Base-by-base conservation (phyloP, 2,797 vertebrate species). In the Staurois parvus region DNA sequence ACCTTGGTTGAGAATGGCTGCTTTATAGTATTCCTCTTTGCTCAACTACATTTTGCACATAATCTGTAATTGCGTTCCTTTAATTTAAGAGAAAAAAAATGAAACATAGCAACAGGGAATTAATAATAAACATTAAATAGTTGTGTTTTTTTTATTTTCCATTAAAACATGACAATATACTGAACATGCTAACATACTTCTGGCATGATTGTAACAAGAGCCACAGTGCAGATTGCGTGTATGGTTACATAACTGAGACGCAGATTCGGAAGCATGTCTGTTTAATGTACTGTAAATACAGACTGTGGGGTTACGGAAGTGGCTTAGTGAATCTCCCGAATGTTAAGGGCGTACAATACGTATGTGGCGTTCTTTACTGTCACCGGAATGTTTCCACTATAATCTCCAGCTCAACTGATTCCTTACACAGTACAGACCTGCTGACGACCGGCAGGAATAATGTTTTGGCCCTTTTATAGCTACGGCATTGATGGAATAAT, bases 391-490 rank as follows among this genome's bases (percentile, higher is more conserved):
- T 30, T 79, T 79, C 64, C 77, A 32, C 66, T 69, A 79, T 37
- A 59, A 70, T 72, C 45, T 59, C 67, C 79, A 80, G 67, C 15
- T 24, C 32, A 26, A 32, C n/a, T 11, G 34, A 17, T 13, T 9
- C 56, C 1, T 77, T 28, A 78, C 11, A 80, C 52, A 26, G 34
- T 32, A 15, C 76, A 68, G 67, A 45, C 42, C 6, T 59, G 7
- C 24, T n/a, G 52, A n/a, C 52, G 52, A 5, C 9, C 19, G 9
- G 2, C 21, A 30, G 30, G 28, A 69, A 32, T 30, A 70, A 80
- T 72, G 37, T 72, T 59, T 34, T 72, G 42, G 29, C 72, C 67
- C 68, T 37, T 69, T 69, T 79, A 68, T 69, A 79, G 24, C 77
- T 79, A 24, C 10, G 13, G 26, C 15, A 45, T 19, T 56, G 30